Evolutionary conservation across 2,888 invertebrate genomes (phyloP), one percentile per base, ranked within the genome.

Genomic region (Unio delphinus): DNA sequence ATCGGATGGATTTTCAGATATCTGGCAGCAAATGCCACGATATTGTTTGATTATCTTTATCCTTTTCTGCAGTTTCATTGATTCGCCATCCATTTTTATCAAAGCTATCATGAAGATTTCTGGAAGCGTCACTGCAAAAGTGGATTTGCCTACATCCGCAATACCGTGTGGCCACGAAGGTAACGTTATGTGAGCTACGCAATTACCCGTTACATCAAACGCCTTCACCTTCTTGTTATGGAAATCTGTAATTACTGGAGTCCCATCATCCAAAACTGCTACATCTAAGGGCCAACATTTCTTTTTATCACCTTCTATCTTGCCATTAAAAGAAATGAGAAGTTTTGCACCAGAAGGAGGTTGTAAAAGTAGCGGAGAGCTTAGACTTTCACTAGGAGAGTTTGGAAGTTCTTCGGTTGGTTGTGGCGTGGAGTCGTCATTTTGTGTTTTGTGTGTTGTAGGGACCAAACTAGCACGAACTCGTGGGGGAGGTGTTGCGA

Each of bases 161-260:
- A 81, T 80, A 18, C 81, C 81, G 64, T 81, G 81, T 20, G 81
- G 81, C 81, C 81, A 81, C 30, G 80, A 80, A 1, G 81, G 81
- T 4, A 81, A 69, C 3, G 79, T 57, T 45, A 79, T 79, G 61
- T 81, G 79, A 59, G 78, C 78, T 76, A 81, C 78, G 6, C 80
- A 80, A 45, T 68, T 64, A n/a, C 81, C 81, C 0, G 74, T 74
- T 1, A 80, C 80, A 66, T 80, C 80, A 71, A 81, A 81, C 4
- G 81, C 81, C 67, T 81, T 81, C 23, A 81, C 75, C 64, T 81
- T 81, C 64, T 81, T 81, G 63, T 81, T 81, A 61, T 81, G 81
- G 64, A 81, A 81, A 68, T 81, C 81, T 18, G 81, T 81, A 34
- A 81, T 79, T 0, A 81, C 80, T 1, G 81, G 81, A 15, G 81